Base-by-base conservation (phyloP, 2,113 vertebrate species). In the Mormyrus lacerda region DNA sequence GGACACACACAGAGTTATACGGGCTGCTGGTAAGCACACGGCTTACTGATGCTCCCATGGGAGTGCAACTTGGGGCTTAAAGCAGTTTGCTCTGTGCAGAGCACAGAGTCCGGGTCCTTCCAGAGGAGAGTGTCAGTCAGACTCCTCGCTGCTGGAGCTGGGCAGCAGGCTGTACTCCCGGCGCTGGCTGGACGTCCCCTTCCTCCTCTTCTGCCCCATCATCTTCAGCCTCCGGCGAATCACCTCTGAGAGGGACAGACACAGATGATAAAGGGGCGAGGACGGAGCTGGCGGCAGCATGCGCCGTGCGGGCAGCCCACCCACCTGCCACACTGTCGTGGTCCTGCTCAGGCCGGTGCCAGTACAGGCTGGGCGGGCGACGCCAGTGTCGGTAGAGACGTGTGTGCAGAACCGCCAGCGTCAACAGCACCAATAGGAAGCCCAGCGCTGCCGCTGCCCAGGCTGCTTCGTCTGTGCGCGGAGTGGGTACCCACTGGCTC, bases 391-490 rank as follows among this genome's bases (percentile, higher is more conserved):
- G 95, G 92, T 97, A 97, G 50, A 97, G 93, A 10, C 95, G 93
- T 0, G 94, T 97, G 93, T 97, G 96, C 65, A 97, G 95, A 0
- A 95, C 69, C 0, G 95, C 93, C 90, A 97, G 89, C 0, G 95
- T 95, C 39, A 98, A 96, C 76, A 97, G 93, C 45, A 96, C 95
- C 89, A 98, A 92, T 88, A 98, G 94, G 92, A 97, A 97, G 7
- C 96, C 97, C 53, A 98, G 91, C 0, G 97, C 96, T 0, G 95
- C 96, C 3, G 97, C 97, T 0, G 97, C 97, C 97, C 97, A 98
- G 85, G 96, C 93, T 0, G 97, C 97, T 89, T 98, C 97, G 3
- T 97, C 95, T 0, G 96, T 96, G 65, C 96, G 96, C 0, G 93
- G 95, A 1, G 96, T 96, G 3, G 91, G 94, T 4, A 93, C 61